Percentiles rank a stretch among this genome's conserved stretches.
phyloP scores from a whole-genome alignment of 2,113 vertebrate genomes.

The Aptenodytes forsteri region DNA sequence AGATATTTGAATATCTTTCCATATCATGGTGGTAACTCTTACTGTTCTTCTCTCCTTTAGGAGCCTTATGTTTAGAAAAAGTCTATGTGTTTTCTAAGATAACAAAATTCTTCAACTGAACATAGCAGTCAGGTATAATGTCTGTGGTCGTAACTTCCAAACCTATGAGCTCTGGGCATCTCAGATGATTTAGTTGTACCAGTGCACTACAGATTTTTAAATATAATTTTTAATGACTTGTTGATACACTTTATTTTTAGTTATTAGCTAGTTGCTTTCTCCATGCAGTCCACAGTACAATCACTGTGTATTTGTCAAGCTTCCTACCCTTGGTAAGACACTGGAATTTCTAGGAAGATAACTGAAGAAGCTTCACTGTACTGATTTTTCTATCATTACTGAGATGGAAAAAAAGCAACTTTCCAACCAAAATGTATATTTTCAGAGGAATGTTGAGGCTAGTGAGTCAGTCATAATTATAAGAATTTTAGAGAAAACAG shows the following conservation, averaged over 20 bases:
- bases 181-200: not conserved
- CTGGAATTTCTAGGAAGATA: not conserved
- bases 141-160: not conserved
- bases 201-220: not conserved
- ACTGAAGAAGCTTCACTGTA: not conserved
- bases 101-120: not conserved
- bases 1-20: not conserved
- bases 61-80: not conserved
- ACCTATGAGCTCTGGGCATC: not conserved
- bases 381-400: not conserved
- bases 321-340: not conserved
- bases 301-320: not conserved
- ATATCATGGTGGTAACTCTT: not conserved
- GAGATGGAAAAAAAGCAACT: not conserved
- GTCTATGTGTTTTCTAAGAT: not conserved
- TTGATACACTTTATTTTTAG: not conserved
- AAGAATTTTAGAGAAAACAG: not conserved
- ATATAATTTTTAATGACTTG: not conserved
- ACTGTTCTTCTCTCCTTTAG: not conserved
- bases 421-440: not conserved
- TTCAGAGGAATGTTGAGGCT: not conserved
- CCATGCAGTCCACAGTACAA: not conserved
- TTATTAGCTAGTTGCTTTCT: not conserved
- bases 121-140: not conserved
- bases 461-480: not conserved